A percentile compares a stretch with the other conserved stretches of the same genome.
These are phyloP conservation scores for Acridotheres tristis DNA, from an alignment of 2,797 vertebrate species.

Conservation along the genomic window DNA sequence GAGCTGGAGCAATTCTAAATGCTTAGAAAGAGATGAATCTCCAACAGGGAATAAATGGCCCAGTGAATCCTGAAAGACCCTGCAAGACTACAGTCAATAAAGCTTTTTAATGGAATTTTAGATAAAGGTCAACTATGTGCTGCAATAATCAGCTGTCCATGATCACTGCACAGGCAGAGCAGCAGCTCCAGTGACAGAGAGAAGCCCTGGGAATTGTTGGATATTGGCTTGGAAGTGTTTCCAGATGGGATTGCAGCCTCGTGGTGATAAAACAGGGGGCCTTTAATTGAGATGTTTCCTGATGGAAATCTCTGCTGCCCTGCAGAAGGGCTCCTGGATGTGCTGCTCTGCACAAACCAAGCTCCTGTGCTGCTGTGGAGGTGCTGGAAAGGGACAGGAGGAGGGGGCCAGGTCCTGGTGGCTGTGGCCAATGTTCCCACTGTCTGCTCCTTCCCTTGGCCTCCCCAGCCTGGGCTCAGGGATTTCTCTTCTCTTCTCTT, in stretches of 20 bases:
- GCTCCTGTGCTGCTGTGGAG: fast-evolving
- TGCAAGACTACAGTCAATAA: conserved; percentile 44
- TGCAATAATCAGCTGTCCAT: not conserved
- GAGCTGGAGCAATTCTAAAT: not conserved
- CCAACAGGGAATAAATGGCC: conserved; percentile 26
- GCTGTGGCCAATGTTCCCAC: fast-evolving
- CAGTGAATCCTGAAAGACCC: conserved; percentile 45
- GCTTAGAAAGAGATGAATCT: not conserved
- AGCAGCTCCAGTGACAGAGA: not conserved
- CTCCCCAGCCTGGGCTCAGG: not conserved
- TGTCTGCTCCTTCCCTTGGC: not conserved
- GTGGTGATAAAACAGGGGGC: not conserved
- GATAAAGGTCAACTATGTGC: conserved; percentile 55
- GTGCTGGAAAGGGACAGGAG: not conserved
- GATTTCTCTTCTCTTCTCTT: too few relatives aligned
- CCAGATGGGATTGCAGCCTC: fast-evolving
- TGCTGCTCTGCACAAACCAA: not conserved
- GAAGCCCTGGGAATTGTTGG: not conserved
- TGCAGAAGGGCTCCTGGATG: not conserved
- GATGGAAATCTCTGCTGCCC: not conserved
- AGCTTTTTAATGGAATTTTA: conserved; percentile 60
- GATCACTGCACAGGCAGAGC: not conserved
- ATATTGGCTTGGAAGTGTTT: not conserved
- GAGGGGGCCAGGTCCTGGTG: not conserved
- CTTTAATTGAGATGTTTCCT: not conserved